Evolutionary conservation across 1,140 invertebrate species (phyloP), one percentile per base, ranked within the genome.

Genomic region (Aphelinus atriplicis): DNA sequence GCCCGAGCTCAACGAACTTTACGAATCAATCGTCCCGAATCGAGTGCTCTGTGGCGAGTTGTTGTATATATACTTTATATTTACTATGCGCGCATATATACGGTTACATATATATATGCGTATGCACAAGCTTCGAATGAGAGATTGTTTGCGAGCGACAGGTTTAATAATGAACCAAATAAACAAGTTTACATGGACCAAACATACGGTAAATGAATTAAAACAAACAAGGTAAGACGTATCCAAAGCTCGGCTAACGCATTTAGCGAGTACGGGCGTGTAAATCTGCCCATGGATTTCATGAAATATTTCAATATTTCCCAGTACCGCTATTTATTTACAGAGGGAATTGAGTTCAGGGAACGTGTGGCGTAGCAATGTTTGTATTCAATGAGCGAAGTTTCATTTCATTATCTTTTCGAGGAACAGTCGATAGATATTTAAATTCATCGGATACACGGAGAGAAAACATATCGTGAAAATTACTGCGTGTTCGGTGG

Each of bases 11-110:
- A 69, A 70, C 66, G 58, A 75, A 75, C 67, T 75, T 71, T 70
- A 53, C 61, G 73, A 75, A 75, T 75, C 73, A 75, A 71, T 75
- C 73, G 73, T 77, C 57, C 56, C 61, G 55, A 50, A 53, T 70
- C 66, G 70, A 73, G 70, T 63, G 76, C 62, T 51, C 26, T 26
- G 48, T 60, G 42, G 58, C 58, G 53, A 51, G 26, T 26, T 26
- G 0, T 26, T 26, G 26, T 26, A 26, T 26, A 26, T 26, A 26
- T 26, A 26, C 26, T 26, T 26, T 26, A 26, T 26, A 0, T 26
- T 26, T 26, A 58, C 42, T 10, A 3, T 61, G 5, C 7, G 6
- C 61, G 5, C 46, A 47, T 63, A 47, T 63, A 63, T 58, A 58
- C 26, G 26, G 3, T 3, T 43, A 60, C 45, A 60, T 7, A 60